phyloP scores from a whole-genome alignment of 1,140 invertebrate species.

The Drosophila nikananu region DNA sequence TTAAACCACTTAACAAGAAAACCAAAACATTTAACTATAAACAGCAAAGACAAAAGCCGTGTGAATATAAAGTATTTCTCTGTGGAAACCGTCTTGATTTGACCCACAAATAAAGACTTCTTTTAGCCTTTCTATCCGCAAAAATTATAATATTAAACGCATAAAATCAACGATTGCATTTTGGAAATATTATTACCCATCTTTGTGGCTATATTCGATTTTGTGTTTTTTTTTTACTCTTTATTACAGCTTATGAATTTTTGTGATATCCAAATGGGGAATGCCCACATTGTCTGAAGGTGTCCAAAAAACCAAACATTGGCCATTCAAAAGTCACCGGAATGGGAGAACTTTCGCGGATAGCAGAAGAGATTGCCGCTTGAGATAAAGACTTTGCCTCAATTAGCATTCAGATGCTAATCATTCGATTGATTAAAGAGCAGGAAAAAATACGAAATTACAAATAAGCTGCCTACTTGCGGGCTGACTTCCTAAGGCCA shows the following conservation, averaged over 20 bases:
- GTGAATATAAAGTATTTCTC: not conserved
- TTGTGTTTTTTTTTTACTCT: not conserved
- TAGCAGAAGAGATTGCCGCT: not conserved
- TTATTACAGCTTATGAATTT: conserved; percentile 1
- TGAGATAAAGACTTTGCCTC: conserved; percentile 18
- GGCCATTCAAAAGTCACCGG: not conserved
- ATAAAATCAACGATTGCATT: conserved; percentile 8
- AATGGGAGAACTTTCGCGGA: conserved; percentile 16
- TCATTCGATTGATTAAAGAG: conserved; percentile 11
- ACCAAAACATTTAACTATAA: not conserved
- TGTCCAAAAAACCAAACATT: conserved; percentile 10
- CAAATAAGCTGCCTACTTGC: conserved; percentile 19
- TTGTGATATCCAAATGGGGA: not conserved
- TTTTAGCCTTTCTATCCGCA: not conserved
- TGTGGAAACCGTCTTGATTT: conserved; percentile 7
- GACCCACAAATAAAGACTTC: conserved; percentile 1
- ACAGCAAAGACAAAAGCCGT: not conserved
- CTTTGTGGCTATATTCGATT: not conserved
- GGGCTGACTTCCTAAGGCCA: not conserved
- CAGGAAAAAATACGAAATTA: not conserved
- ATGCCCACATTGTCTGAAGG: conserved; percentile 1
- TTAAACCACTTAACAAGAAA: not conserved
- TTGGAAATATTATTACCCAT: not conserved
- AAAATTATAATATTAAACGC: conserved; percentile 8
- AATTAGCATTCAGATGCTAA: conserved; percentile 32